A percentile compares a stretch with the other conserved stretches of the same genome.
Conservation (phyloP, 2,888 invertebrate species). For the Stenchaetothrips biformis region DNA sequence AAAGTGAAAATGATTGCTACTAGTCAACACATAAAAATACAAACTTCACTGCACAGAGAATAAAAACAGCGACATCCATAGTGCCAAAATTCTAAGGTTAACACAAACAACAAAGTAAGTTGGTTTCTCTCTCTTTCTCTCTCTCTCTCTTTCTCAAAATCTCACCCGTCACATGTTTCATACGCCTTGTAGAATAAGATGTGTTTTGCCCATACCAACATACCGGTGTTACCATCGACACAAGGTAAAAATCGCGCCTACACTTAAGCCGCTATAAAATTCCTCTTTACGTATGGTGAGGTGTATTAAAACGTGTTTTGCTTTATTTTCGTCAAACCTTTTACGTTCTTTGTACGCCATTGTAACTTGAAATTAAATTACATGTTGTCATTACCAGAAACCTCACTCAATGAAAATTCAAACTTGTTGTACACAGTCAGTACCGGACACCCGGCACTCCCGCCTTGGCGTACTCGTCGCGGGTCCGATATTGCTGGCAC, state of each 20-base stretch:
- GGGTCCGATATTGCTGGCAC: neutral
- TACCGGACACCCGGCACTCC: neutral
- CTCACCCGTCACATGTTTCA: neutral
- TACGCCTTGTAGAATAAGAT: neutral
- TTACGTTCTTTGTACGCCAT: too few relatives aligned
- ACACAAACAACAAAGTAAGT: slow-evolving; percentile 10
- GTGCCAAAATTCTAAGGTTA: neutral
- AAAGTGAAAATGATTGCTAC: too few relatives aligned
- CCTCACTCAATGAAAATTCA: neutral
- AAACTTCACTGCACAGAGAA: too few relatives aligned
- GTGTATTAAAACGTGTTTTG: neutral
- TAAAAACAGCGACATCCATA: too few relatives aligned
- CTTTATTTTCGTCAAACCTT: neutral
- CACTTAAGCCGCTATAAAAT: neutral
- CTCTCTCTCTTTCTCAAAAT: neutral
- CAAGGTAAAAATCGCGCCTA: neutral
- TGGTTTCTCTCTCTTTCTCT: neutral
- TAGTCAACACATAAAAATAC: too few relatives aligned
- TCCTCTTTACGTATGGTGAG: neutral
- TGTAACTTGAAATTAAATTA: neutral
- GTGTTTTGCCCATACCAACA: neutral
- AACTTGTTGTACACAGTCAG: neutral
- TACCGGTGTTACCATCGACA: neutral
- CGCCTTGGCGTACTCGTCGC: neutral
- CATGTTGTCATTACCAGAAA: neutral